A percentile compares a stretch with the other conserved stretches of the same genome.
Conservation (phyloP, 2,113 vertebrate species). For the Strigops habroptila region DNA sequence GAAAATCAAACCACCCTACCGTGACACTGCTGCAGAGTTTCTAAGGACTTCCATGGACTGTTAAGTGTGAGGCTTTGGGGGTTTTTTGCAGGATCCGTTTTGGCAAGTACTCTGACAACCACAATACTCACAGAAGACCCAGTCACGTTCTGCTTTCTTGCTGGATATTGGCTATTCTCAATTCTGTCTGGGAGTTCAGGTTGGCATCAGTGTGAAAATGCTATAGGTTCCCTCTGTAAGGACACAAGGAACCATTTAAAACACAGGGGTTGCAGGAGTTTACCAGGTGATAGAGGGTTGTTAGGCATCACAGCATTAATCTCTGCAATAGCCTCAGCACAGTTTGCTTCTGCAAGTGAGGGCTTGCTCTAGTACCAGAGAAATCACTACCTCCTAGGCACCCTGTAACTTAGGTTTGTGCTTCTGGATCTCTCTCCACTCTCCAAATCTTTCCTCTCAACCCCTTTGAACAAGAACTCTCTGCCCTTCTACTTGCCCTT, state of each 20-base stretch:
- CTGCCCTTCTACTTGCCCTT: not conserved
- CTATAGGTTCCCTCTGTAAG: not conserved
- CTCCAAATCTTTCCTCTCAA: not conserved
- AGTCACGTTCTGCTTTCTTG: not conserved
- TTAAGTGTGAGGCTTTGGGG: fast-evolving
- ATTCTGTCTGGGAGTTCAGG: not conserved
- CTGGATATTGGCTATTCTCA: not conserved
- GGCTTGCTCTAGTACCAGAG: not conserved
- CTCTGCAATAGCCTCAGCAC: not conserved
- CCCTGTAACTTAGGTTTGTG: not conserved
- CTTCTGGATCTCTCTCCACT: not conserved
- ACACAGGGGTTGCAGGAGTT: not conserved
- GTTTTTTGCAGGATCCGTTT: not conserved
- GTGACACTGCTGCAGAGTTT: not conserved
- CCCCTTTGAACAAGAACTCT: not conserved
- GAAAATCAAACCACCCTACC: not conserved
- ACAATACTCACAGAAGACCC: not conserved
- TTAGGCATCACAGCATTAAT: not conserved
- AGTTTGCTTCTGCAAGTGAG: not conserved
- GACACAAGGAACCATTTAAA: not conserved
- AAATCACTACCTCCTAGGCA: not conserved
- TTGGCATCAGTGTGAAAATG: not conserved
- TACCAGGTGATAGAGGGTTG: not conserved
- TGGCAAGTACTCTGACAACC: not conserved
- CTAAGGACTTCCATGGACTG: not conserved